Percentiles rank a stretch among this genome's conserved stretches.
Conservation (phyloP, 2,888 invertebrate genomes). For the Eupithecia exiguata region DNA sequence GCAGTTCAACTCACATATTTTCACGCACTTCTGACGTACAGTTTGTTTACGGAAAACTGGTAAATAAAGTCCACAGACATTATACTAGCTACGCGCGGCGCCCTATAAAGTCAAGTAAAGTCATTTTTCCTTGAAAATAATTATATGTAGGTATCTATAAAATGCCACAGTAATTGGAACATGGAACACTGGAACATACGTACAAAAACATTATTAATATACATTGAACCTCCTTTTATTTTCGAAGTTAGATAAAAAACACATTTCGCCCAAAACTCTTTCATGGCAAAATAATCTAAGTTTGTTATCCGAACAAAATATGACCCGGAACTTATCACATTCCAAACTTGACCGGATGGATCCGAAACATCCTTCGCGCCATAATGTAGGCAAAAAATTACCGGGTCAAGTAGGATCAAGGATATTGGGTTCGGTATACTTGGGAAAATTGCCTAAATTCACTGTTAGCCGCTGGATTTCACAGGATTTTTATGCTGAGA, state of each 20-base stretch:
- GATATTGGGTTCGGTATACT: not conserved
- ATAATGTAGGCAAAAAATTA: slow-evolving; percentile 35
- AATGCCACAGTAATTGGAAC: no score
- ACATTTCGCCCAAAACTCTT: not conserved
- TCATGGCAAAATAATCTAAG: slow-evolving; percentile 5
- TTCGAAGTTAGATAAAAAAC: not conserved
- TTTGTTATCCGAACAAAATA: slow-evolving; percentile 14
- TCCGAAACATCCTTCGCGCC: slow-evolving; percentile 18
- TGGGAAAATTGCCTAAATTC: not conserved
- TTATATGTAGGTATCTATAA: not conserved
- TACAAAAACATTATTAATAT: no score
- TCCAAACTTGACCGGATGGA: slow-evolving; percentile 25
- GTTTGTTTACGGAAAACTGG: not conserved
- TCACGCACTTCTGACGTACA: slow-evolving; percentile 35
- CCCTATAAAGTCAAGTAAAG: no score
- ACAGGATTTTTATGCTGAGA: not conserved
- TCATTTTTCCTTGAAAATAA: not conserved
- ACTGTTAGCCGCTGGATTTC: not conserved
- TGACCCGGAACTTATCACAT: slow-evolving; percentile 14
- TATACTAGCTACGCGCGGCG: no score
- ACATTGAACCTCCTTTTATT: not conserved
- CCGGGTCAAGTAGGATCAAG: slow-evolving; percentile 5
- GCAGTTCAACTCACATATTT: slow-evolving; percentile 40
- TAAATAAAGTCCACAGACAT: no score
- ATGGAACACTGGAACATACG: no score